These are phyloP conservation scores for Endomychus coccineus DNA, from an alignment of 2,888 invertebrate species.

Conservation along the genomic window DNA sequence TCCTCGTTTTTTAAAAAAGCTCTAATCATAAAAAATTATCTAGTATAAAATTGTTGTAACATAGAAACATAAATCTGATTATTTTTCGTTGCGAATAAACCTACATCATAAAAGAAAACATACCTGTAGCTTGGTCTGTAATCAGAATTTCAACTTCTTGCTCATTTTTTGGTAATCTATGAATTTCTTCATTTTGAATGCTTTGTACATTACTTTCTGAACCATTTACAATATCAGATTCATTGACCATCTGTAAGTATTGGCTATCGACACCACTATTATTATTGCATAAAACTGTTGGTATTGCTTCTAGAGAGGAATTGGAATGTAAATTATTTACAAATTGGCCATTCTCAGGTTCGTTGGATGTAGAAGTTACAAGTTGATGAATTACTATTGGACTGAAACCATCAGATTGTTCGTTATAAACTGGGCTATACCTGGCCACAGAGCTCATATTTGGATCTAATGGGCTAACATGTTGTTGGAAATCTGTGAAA, in stretches of 20 bases:
- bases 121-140: conserved; percentile 40
- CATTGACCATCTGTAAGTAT: conserved; percentile 35
- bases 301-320: conserved; percentile 28
- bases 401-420: conserved; percentile 31
- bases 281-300: conserved; percentile 31
- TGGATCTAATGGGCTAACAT: conserved; percentile 41
- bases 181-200: conserved; percentile 18
- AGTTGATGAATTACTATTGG: conserved; percentile 39
- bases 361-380: conserved; percentile 27
- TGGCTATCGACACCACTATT: conserved; percentile 32
- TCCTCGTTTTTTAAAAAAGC: too few relatives aligned
- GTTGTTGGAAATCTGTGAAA: conserved; percentile 34
- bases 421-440: conserved; percentile 52
- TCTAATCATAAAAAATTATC: too few relatives aligned
- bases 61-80: too few relatives aligned
- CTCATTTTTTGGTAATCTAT: conserved; percentile 29
- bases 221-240: conserved; percentile 17
- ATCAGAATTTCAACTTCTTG: conserved; percentile 42
- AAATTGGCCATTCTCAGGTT: conserved; percentile 22
- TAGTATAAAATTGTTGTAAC: too few relatives aligned
- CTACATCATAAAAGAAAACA: conserved; percentile 2
- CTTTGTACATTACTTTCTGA: conserved; percentile 5
- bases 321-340: conserved; percentile 17
- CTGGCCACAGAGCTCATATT: conserved; percentile 53
- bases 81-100: too few relatives aligned